These are phyloP conservation scores for Ophion slaviceki DNA, from an alignment of 2,888 invertebrate genomes.

Conservation along the genomic window DNA sequence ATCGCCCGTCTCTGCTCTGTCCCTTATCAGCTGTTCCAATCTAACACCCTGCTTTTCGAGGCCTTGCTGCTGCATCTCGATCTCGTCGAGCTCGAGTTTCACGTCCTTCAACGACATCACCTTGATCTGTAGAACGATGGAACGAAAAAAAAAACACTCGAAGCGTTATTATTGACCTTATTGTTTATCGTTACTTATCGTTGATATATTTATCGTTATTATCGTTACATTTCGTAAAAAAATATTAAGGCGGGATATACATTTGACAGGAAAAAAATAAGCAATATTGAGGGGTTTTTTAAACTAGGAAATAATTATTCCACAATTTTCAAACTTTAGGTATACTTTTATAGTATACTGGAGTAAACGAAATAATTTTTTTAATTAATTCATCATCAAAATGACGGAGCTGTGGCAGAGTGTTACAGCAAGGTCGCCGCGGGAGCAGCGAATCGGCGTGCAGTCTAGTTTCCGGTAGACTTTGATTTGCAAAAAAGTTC, in stretches of 20 bases:
- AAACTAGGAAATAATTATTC: too few relatives aligned
- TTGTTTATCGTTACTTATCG: neutral
- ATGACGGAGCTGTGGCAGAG: too few relatives aligned
- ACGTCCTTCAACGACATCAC: conserved; percentile 85
- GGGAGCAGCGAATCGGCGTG: too few relatives aligned
- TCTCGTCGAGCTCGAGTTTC: conserved; percentile 89
- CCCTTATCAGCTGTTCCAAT: conserved; percentile 94
- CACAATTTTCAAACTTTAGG: too few relatives aligned
- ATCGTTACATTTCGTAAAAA: neutral
- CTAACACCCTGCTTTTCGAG: conserved; percentile 96
- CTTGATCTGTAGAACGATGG: conserved; percentile 78
- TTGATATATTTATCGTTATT: neutral
- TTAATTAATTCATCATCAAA: too few relatives aligned
- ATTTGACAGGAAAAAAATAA: too few relatives aligned
- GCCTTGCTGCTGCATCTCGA: conserved; percentile 95
- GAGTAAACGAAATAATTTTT: too few relatives aligned
- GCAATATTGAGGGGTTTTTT: too few relatives aligned
- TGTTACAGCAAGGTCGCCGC: too few relatives aligned
- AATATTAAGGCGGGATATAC: neutral
- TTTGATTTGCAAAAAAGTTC: too few relatives aligned
- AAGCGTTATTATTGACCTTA: neutral
- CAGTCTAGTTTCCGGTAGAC: too few relatives aligned
- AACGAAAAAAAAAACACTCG: neutral
- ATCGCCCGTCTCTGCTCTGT: conserved; percentile 88
- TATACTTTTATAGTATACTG: too few relatives aligned